Conservation (phyloP, 2,113 vertebrate species). For the Tachuris rubrigastra region DNA sequence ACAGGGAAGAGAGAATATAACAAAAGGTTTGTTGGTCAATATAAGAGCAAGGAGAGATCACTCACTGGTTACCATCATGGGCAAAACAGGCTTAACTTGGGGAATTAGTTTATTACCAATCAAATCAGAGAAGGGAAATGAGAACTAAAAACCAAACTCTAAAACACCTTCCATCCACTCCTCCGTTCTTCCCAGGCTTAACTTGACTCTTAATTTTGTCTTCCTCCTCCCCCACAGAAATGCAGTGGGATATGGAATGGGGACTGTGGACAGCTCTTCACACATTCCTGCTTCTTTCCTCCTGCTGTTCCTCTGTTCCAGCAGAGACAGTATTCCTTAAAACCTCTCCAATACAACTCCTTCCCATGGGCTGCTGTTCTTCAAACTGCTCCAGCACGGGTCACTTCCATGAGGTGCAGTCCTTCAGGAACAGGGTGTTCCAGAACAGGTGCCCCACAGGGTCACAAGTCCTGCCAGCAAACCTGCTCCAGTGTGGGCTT, state of each 20-base stretch:
- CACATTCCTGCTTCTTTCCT: background rate
- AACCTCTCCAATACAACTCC: background rate
- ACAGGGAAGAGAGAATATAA: background rate
- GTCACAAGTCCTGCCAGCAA: background rate
- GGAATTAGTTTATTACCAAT: background rate
- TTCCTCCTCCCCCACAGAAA: background rate
- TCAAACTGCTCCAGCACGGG: background rate
- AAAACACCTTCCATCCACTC: background rate
- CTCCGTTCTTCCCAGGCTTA: background rate
- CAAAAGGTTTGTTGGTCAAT: background rate
- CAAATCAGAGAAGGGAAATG: background rate
- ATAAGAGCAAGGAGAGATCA: background rate
- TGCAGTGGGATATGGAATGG: background rate
- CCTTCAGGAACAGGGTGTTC: background rate
- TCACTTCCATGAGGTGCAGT: background rate
- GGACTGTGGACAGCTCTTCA: background rate
- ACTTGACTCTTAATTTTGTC: background rate
- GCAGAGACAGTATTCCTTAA: background rate
- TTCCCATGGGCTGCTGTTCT: background rate
- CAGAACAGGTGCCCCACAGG: background rate
- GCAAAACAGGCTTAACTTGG: background rate
- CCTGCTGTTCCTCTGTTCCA: background rate
- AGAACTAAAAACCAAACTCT: background rate
- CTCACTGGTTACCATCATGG: rapidly evolving
- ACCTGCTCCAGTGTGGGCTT: background rate